These are phyloP conservation scores for Chymomyza fuscimana DNA, from an alignment of 2,888 invertebrate species.

Conservation along the genomic window DNA sequence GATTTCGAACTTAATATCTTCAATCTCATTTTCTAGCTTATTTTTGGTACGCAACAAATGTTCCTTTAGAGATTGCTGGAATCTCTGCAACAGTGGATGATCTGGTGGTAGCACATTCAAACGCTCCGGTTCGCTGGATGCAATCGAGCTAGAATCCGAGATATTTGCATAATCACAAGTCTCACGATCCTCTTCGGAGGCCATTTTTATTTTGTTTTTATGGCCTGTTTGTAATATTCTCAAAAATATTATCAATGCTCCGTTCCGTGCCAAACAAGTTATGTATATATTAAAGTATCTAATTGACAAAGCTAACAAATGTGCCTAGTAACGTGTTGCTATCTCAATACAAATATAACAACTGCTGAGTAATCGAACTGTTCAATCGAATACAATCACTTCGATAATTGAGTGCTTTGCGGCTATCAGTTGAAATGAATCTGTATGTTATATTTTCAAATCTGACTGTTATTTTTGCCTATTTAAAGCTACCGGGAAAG, in stretches of 20 bases:
- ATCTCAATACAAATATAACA: not conserved
- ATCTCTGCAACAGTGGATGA: slow-evolving; percentile 87
- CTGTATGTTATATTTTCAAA: too few relatives aligned
- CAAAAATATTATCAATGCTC: not conserved
- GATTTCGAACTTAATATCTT: slow-evolving; percentile 82
- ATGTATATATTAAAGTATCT: not conserved
- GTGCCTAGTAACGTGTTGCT: not conserved
- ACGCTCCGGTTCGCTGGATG: slow-evolving; percentile 38
- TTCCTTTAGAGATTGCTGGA: slow-evolving; percentile 85
- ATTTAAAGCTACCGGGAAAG: too few relatives aligned
- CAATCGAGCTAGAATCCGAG: slow-evolving; percentile 23
- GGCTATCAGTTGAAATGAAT: too few relatives aligned
- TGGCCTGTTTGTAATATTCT: not conserved
- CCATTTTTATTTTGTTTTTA: slow-evolving; percentile 31
- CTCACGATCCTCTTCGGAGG: slow-evolving; percentile 28
- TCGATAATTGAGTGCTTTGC: not conserved
- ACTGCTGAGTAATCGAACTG: not conserved
- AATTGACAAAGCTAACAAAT: slow-evolving; percentile 20
- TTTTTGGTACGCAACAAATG: slow-evolving; percentile 85
- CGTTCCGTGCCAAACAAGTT: not conserved
- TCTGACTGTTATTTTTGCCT: too few relatives aligned
- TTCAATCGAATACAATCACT: not conserved
- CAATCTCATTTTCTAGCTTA: slow-evolving; percentile 84
- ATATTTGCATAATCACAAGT: slow-evolving; percentile 45
- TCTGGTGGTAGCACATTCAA: slow-evolving; percentile 82